Evolutionary conservation across 1,140 invertebrate genomes (phyloP).

Genomic region (Drosophila malerkotliana): DNA sequence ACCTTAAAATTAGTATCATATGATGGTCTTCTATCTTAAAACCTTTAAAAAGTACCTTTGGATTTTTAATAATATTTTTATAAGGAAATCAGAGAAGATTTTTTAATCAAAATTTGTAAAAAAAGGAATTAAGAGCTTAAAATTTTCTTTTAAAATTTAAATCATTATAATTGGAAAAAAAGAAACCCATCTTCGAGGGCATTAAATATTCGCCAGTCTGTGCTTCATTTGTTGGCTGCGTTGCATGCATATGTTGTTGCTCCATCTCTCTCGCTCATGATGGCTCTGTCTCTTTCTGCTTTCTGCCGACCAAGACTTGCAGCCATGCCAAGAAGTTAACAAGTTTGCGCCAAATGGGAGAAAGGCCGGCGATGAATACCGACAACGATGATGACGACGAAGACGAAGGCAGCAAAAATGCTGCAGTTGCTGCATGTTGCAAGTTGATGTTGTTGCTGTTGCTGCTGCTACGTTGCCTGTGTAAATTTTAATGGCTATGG

Average conservation of each 20-base stretch:
- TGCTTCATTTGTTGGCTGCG: slow-evolving; percentile 27
- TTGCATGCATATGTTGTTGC: slow-evolving; percentile 57
- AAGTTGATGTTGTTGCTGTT: slow-evolving; percentile 20
- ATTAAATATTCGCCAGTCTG: slow-evolving; percentile 19
- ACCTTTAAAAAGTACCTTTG: too few relatives aligned
- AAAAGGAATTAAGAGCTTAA: too few relatives aligned
- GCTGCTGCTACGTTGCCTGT: slow-evolving; percentile 61
- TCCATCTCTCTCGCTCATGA: slow-evolving; percentile 18
- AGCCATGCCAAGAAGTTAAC: slow-evolving; percentile 80
- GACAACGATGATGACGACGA: slow-evolving; percentile 40
- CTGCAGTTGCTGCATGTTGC: slow-evolving; percentile 42
- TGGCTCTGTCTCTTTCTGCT: slow-evolving; percentile 22
- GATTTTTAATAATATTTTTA: too few relatives aligned
- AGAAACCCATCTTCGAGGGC: background rate
- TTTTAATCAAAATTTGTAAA: too few relatives aligned
- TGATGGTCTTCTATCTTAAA: too few relatives aligned
- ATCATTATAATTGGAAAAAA: too few relatives aligned
- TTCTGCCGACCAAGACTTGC: slow-evolving; percentile 53
- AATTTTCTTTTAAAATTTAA: too few relatives aligned
- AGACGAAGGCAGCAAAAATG: slow-evolving; percentile 35
- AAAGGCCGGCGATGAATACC: slow-evolving; percentile 63
- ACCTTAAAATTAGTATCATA: too few relatives aligned
- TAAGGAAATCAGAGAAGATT: too few relatives aligned
- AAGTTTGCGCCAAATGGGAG: slow-evolving; percentile 80
- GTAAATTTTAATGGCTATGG: slow-evolving; percentile 77